Percentiles rank a stretch among this genome's conserved stretches.
Evolutionary conservation across 2,888 invertebrate genomes (phyloP).

Genomic region (Microchrysa polita): DNA sequence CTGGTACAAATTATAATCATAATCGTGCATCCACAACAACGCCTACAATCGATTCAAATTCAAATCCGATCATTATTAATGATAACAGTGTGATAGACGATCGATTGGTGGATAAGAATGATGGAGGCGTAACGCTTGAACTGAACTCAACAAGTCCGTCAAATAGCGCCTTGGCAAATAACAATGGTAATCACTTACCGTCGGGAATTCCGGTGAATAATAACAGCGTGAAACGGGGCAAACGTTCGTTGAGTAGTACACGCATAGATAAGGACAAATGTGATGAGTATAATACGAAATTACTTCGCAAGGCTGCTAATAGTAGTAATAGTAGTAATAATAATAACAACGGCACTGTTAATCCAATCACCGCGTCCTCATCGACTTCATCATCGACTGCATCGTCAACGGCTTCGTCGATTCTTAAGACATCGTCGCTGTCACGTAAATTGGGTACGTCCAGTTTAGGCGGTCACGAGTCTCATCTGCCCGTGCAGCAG

Average conservation of each 20-base stretch:
- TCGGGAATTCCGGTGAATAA: conserved; percentile 53
- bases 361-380: conserved; percentile 12
- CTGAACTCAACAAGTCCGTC: conserved; percentile 43
- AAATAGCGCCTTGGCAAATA: not conserved
- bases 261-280: conserved; percentile 64
- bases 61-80: conserved; percentile 50
- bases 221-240: conserved; percentile 60
- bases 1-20: conserved; percentile 47
- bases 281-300: conserved; percentile 63
- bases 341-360: conserved; percentile 25
- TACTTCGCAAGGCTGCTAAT: conserved; percentile 59
- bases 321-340: conserved; percentile 51
- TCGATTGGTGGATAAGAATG: conserved; percentile 24
- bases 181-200: conserved; percentile 48
- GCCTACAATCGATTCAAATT: conserved; percentile 52
- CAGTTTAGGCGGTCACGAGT: conserved; percentile 43
- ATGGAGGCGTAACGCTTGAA: conserved; percentile 46
- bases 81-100: conserved; percentile 43
- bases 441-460: conserved; percentile 50
- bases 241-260: conserved; percentile 64
- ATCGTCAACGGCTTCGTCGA: conserved; percentile 50
- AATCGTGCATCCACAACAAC: conserved; percentile 47
- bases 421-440: conserved; percentile 52
- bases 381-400: conserved; percentile 41
- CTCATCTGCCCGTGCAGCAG: conserved; percentile 1